These are phyloP conservation scores for Centrocercus urophasianus DNA, from an alignment of 2,113 vertebrate genomes.

Conservation along the genomic window DNA sequence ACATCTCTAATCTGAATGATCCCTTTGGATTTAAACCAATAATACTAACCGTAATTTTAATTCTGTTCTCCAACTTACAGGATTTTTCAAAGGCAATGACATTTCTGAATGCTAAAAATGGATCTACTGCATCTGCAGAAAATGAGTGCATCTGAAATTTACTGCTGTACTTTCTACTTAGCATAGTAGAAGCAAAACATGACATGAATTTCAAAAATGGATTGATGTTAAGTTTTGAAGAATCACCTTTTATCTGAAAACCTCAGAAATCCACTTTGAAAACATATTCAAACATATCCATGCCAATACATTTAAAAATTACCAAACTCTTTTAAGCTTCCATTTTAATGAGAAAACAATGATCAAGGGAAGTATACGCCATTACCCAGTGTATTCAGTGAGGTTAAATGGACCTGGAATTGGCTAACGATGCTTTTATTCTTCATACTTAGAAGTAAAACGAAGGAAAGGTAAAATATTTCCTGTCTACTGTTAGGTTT, in stretches of 20 bases:
- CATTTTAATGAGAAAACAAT: neutral
- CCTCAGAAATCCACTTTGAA: slow-evolving; percentile 3
- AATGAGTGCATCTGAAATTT: neutral
- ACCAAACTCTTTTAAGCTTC: neutral
- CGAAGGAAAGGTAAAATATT: neutral
- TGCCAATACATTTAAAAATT: neutral
- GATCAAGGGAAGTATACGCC: neutral
- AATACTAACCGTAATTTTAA: neutral
- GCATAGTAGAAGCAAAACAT: neutral
- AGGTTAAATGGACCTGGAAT: neutral
- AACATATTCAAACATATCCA: neutral
- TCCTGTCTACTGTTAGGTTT: neutral
- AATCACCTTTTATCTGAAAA: neutral
- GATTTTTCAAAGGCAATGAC: neutral
- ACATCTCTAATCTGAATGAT: neutral
- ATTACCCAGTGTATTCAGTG: neutral
- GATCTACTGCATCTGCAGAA: neutral
- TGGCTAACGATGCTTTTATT: neutral
- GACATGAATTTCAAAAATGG: neutral
- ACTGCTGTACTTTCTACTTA: neutral
- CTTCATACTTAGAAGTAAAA: neutral
- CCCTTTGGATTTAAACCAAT: neutral
- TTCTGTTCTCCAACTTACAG: neutral
- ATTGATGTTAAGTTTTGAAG: neutral
- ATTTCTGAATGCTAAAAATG: neutral